Percentiles rank a stretch among this genome's conserved stretches.
These are phyloP conservation scores for Haemorhous mexicanus DNA, from an alignment of 2,113 vertebrate genomes.

Conservation along the genomic window DNA sequence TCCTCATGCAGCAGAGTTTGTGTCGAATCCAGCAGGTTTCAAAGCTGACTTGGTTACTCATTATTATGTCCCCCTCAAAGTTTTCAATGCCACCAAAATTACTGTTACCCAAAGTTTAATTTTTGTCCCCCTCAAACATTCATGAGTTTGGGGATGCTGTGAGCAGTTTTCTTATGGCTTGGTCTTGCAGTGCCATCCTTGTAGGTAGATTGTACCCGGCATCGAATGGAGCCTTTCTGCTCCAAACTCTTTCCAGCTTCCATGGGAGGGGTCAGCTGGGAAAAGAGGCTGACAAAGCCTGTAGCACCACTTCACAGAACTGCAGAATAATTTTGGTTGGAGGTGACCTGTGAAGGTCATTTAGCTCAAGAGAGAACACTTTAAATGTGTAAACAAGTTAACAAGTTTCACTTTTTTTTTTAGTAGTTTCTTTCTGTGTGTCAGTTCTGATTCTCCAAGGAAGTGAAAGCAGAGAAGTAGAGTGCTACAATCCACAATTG, in stretches of 20 bases:
- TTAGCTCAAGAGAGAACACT: neutral
- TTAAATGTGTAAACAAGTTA: neutral
- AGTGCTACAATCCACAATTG: neutral
- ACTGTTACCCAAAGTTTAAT: neutral
- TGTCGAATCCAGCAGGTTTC: neutral
- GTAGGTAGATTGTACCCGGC: neutral
- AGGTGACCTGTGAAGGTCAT: neutral
- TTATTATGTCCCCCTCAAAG: neutral
- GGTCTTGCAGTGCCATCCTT: neutral
- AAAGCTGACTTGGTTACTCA: neutral
- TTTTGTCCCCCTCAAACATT: neutral
- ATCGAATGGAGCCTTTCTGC: neutral
- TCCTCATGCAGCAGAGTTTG: neutral
- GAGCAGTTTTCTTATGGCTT: neutral
- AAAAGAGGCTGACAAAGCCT: neutral
- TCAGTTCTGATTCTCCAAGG: neutral
- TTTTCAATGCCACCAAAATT: neutral
- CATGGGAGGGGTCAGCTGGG: neutral
- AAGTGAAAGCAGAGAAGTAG: neutral
- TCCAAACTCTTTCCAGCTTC: neutral
- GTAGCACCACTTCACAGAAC: neutral
- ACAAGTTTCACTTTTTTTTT: neutral
- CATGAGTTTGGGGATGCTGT: neutral
- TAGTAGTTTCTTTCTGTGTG: neutral
- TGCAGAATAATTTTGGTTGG: neutral